Evolutionary conservation across 2,797 vertebrate species (phyloP).

Genomic region (Megaceryle alcyon): DNA sequence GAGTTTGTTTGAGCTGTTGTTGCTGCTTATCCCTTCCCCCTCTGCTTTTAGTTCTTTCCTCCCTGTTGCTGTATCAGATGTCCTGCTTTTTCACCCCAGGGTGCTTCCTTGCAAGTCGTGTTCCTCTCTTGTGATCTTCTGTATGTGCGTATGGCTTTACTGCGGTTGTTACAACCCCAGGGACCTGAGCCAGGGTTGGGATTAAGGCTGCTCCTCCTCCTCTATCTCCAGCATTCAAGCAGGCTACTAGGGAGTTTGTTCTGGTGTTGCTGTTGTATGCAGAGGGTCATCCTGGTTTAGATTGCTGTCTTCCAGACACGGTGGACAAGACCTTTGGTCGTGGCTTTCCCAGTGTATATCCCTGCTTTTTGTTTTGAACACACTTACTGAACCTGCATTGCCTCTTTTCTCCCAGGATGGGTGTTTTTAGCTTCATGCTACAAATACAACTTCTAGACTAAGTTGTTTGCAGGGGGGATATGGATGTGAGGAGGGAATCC

Average conservation of each 20-base stretch:
- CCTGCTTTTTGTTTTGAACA: neutral
- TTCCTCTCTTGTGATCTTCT: neutral
- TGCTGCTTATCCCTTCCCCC: neutral
- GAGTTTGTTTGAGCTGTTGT: neutral
- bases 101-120: rapidly evolving
- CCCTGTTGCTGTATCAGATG: neutral
- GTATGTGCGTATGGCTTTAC: rapidly evolving
- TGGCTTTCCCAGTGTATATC: neutral
- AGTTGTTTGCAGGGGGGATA: neutral
- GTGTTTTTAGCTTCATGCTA: neutral
- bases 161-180: neutral
- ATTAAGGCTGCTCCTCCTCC: neutral
- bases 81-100: neutral
- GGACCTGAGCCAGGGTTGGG: neutral
- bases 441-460: neutral
- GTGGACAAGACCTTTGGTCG: neutral
- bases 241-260: neutral
- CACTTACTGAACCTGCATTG: neutral
- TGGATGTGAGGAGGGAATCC: neutral
- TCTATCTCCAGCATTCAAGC: neutral
- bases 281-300: neutral
- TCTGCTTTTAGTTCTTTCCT: neutral
- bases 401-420: neutral
- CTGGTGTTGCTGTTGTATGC: rapidly evolving
- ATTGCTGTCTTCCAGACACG: rapidly evolving